Percentiles rank a stretch among this genome's conserved stretches.
phyloP scores from a whole-genome alignment of 2,797 vertebrate genomes.

The Brachymystax lenok region DNA sequence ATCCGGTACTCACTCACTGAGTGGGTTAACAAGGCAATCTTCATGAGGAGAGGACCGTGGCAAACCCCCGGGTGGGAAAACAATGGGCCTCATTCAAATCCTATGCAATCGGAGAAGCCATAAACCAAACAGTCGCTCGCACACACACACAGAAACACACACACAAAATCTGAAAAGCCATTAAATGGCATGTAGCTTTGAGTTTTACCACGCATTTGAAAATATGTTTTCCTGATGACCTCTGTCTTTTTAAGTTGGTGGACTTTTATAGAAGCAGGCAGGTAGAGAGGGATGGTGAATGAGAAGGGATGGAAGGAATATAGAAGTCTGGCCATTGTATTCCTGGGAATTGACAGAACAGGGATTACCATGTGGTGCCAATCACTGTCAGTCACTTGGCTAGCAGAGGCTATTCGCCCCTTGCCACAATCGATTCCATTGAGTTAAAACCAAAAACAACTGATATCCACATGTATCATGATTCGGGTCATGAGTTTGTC shows the following conservation, averaged over 20 bases:
- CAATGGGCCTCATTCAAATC: slow-evolving; percentile 52
- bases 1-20: slow-evolving; percentile 54
- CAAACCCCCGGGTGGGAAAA: slow-evolving; percentile 35
- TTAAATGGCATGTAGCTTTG: background rate
- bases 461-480: background rate
- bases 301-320: background rate
- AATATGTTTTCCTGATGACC: background rate
- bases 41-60: slow-evolving; percentile 40
- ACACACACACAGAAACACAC: background rate
- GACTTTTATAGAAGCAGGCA: too few species aligned
- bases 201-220: background rate
- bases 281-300: background rate
- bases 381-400: background rate
- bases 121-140: slow-evolving; percentile 35
- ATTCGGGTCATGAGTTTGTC: background rate
- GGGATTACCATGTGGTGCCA: too few species aligned
- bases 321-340: too few species aligned
- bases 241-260: too few species aligned
- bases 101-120: slow-evolving; percentile 41
- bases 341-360: too few species aligned
- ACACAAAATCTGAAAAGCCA: slow-evolving; percentile 16
- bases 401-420: background rate
- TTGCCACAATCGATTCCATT: background rate
- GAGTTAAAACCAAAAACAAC: too few species aligned
- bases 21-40: slow-evolving; percentile 65